Percentiles rank a stretch among this genome's conserved stretches.
phyloP scores from a whole-genome alignment of 2,797 vertebrate genomes.

The Monodelphis domestica region DNA sequence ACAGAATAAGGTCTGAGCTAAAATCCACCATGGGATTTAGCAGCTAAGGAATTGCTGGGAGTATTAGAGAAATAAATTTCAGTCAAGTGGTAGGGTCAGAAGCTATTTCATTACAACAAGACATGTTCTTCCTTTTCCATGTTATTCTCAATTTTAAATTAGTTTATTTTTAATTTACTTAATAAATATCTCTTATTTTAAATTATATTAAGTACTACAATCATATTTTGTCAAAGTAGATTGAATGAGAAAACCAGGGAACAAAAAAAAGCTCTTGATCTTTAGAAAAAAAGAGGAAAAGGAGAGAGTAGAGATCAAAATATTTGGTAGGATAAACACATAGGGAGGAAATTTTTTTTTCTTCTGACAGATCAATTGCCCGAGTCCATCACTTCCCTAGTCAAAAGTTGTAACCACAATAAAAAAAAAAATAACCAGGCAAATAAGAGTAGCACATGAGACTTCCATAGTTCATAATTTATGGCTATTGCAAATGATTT shows the following conservation, averaged over 20 bases:
- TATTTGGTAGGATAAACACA: constrained; percentile 31
- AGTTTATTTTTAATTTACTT: background rate
- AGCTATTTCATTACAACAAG: background rate
- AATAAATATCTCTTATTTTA: background rate
- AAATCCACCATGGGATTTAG: background rate
- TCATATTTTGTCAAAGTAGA: constrained; percentile 39
- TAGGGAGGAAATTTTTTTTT: background rate
- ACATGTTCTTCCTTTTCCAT: constrained; percentile 15
- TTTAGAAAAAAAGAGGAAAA: constrained; percentile 18
- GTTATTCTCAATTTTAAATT: background rate
- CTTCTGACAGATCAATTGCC: background rate
- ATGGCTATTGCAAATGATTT: background rate
- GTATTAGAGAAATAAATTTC: no score
- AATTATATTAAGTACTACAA: background rate
- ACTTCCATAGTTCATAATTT: constrained; percentile 25
- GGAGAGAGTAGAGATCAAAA: background rate
- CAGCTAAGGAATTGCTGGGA: background rate
- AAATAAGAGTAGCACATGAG: background rate
- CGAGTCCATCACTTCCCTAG: background rate
- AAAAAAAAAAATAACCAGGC: constrained; percentile 16
- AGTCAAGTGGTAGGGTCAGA: background rate
- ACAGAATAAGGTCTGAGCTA: background rate
- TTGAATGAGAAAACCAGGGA: background rate
- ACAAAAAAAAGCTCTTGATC: background rate
- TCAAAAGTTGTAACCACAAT: constrained; percentile 47